Base-by-base conservation (phyloP, 2,797 vertebrate genomes). In the Syngnathus acus region DNA sequence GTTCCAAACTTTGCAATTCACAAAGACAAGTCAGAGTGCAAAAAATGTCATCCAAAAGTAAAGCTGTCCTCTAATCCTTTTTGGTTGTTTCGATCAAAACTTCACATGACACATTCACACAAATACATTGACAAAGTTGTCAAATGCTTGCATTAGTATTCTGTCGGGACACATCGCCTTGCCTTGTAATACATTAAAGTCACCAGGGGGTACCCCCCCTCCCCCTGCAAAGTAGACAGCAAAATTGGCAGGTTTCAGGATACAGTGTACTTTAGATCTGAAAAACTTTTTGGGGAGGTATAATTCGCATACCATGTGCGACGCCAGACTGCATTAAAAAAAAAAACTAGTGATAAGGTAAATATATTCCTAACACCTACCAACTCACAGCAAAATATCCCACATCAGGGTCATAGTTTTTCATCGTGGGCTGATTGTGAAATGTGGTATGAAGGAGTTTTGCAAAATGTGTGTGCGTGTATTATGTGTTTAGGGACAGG, bases 151-250 rank as follows among this genome's bases (percentile, higher is more conserved):
- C 82, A 88, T 90, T 90, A 87, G 85, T 88, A 92, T 91, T 91
- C 89, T 74, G 73, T 57, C 13, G 83, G 84, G 86, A 88, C 77
- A 76, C 72, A 70, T 81, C 72, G 70, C 68, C 21, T 80, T 90
- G 89, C 89, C 87, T 88, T 85, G 84, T 69, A 84, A 92, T 90
- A 90, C 86, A 92, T 92, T 89, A 90, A 82, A 86, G 85, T 89
- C 89, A 89, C 81, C 84, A 86, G 83, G 83, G 89, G 82, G 78
- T 85, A 85, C 83, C 84, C 86, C 78, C 32, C 83, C 84, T 85
- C 79, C 73, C 82, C 77, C 72, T 14, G 75, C 84, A 78, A 80
- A 77, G 78, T 80, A 88, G 82, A 87, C 76, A 75, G 77, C 82
- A 86, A 87, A 88, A 75, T 84, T 77, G 76, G 66, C 78, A 81